Evolutionary conservation across 37 sponge, comb jelly and placozoan species (phyloP).

Genomic region (Oopsacas minuta): DNA sequence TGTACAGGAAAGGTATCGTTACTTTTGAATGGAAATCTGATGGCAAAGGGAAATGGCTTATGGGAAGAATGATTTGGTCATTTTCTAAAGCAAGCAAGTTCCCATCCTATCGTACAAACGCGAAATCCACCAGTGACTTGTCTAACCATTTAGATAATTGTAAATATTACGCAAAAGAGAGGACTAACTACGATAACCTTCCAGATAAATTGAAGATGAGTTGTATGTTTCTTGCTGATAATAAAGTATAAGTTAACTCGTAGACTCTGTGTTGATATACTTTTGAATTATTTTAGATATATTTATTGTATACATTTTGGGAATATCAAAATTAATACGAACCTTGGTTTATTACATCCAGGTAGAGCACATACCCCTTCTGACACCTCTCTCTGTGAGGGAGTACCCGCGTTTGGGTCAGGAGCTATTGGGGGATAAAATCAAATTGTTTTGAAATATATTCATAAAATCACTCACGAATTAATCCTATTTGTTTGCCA

Average conservation of each 20-base stretch:
- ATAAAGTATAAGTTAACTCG: no score
- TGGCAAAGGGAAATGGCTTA: neutral
- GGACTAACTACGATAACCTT: neutral
- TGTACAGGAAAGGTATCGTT: neutral
- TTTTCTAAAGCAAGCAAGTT: neutral
- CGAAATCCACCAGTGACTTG: neutral
- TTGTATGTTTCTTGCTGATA: no score
- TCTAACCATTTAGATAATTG: neutral
- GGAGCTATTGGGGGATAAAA: neutral
- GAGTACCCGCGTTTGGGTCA: neutral
- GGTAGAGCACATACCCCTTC: constrained; percentile 23
- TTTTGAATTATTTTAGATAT: no score
- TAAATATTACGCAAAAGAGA: neutral
- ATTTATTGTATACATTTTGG: no score
- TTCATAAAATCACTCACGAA: constrained; percentile 36
- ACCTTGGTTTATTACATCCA: neutral
- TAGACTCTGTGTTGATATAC: no score
- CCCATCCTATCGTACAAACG: neutral
- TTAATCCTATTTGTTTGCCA: constrained; percentile 34
- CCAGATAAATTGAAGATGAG: neutral
- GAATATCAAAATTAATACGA: neutral
- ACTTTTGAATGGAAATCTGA: neutral
- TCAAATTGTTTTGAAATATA: no score
- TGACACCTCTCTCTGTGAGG: neutral
- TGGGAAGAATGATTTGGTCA: neutral